Base-by-base conservation (phyloP, 2,113 vertebrate species). In the Rhinolophus sinicus region DNA sequence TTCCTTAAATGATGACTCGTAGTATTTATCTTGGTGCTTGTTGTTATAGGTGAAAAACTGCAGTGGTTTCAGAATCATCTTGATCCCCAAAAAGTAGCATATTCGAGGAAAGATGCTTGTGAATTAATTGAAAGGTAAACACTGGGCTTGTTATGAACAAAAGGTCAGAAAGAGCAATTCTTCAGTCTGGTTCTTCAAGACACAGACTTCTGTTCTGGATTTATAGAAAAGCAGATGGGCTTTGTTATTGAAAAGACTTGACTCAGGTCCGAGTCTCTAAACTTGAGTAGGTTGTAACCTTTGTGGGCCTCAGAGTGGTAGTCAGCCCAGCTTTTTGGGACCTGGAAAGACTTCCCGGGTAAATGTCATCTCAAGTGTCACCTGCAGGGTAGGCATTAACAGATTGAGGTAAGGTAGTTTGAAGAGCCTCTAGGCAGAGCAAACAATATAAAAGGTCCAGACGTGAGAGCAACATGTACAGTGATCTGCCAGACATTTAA, bases 41-140 rank as follows among this genome's bases (percentile, higher is more conserved):
- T 97, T 98, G 90, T 86, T 97, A 13, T 86, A 99, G 99, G 99
- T 94, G 99, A 99, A 97, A 99, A 99, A 97, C 98, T 99, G 69
- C 94, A 99, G 54, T 99, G 99, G 99, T 99, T 99, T 98, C 99
- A 99, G 96, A 98, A 88, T 97, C 99, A 99, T 73, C 97, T 99
- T 96, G 99, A 99, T 84, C 98, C 99, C 9, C 28, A 82, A 65
- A 99, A 99, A 98, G 82, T 90, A 0, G 97, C 97, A 35, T 99
- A 99, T 98, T 99, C 99, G 33, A 99, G 98, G 98, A 98, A 98
- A 97, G 99, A 99, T 67, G 99, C 99, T 65, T 99, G 99, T 28
- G 98, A 99, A 95, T 97, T 99, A 81, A 98, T 99, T 95, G 99
- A 99, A 98, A 99, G 98, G 99, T 99, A 98, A 98, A 97, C 58